These are phyloP conservation scores for Drosophila erecta DNA, from an alignment of 1,140 invertebrate genomes.

Conservation along the genomic window DNA sequence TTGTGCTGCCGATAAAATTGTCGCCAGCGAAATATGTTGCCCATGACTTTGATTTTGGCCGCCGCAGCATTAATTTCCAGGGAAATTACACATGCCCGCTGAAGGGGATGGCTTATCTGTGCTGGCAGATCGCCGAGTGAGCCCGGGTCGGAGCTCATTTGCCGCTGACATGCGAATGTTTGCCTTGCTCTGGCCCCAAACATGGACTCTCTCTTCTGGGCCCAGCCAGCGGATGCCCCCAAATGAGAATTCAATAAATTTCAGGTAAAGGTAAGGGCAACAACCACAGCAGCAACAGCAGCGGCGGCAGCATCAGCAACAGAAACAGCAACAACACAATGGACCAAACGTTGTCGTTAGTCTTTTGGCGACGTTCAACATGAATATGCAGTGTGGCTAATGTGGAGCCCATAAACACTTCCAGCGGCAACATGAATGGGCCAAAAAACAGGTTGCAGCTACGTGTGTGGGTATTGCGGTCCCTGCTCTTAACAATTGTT, in stretches of 20 bases:
- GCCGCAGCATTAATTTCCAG: conserved; percentile 80
- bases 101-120: conserved; percentile 59
- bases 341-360: conserved; percentile 70
- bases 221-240: conserved; percentile 29
- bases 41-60: conserved; percentile 80
- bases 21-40: conserved; percentile 76
- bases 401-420: conserved; percentile 84
- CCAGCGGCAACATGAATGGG: conserved; percentile 80
- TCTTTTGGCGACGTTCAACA: conserved; percentile 82
- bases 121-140: conserved; percentile 57
- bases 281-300: conserved; percentile 38
- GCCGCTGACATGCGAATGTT: conserved; percentile 75
- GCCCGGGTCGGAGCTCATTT: conserved; percentile 62
- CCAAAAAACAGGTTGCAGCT: conserved; percentile 71
- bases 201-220: conserved; percentile 26
- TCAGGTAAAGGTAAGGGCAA: conserved; percentile 56
- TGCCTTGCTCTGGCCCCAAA: conserved; percentile 28
- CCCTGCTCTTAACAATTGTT: conserved; percentile 72
- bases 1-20: conserved; percentile 83
- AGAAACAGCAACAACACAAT: conserved; percentile 64
- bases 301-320: conserved; percentile 9
- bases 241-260: conserved; percentile 84
- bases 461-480: conserved; percentile 70
- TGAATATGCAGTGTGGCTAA: conserved; percentile 84
- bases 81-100: conserved; percentile 71